Base-by-base conservation (phyloP, 2,797 vertebrate species). In the Paedocypris micromegethes region DNA sequence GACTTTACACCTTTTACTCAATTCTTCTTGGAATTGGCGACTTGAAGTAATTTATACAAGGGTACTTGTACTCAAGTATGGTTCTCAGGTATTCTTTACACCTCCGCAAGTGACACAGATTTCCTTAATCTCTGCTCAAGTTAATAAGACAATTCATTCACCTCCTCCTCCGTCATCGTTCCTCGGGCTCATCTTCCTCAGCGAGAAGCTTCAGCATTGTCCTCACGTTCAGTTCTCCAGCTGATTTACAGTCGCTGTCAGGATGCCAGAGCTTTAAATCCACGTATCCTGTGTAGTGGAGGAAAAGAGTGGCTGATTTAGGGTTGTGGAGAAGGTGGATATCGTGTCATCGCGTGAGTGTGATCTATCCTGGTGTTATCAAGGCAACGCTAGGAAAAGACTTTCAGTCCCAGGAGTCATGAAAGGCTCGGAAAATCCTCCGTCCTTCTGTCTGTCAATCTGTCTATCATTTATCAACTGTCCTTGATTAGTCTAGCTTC, bases 181-280 rank as follows among this genome's bases (percentile, higher is more conserved):
- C n/a, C n/a, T n/a, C n/a, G n/a, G n/a, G n/a, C n/a, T n/a, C n/a
- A n/a, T 23, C 23, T 23, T 23, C 23, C 23, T 23, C 23, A 23
- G 23, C 23, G 23, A 23, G 23, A 23, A 23, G 23, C 66, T 42
- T 56, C 53, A 41, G 50, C 72, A 43, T 66, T 58, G 66, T 74
- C 72, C 72, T 74, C 62, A 66, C 62, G 64, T 75, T 75, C 46
- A 68, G 54, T 57, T 41, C 59, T 71, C 44, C 39, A 46, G 44
- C 63, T 68, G 72, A 74, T 73, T 74, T 75, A 77, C 69, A 67
- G 58, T 49, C 56, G 43, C 55, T 70, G 54, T 67, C 65, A 67
- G 72, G 63, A 55, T 64, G 58, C 55, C 66, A 44, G 65, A 61
- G 68, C 63, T 68, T 45, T 67, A 58, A 68, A 74, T 72, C 59